A percentile compares a stretch with the other conserved stretches of the same genome.
Conservation (phyloP, 2,797 vertebrate species). For the Lemur catta region DNA sequence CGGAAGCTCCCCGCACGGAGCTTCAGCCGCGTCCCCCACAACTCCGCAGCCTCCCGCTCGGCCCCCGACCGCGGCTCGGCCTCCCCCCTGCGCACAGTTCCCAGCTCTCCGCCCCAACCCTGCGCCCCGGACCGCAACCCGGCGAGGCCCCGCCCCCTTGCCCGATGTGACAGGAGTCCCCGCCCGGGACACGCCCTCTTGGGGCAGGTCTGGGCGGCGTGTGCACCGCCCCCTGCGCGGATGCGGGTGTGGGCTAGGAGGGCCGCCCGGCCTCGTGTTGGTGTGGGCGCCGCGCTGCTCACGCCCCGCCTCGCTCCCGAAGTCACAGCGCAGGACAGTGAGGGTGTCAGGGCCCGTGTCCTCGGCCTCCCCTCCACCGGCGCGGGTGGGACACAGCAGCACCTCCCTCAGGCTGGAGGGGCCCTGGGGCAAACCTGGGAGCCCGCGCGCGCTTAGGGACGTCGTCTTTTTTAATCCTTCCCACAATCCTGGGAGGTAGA, state of each 20-base stretch:
- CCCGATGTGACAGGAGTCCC: accelerated
- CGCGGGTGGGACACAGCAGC: not conserved
- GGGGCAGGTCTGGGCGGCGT: accelerated
- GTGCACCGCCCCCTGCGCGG: accelerated
- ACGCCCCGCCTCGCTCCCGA: not conserved
- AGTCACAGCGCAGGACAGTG: not conserved
- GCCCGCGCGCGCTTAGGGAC: no score
- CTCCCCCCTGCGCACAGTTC: no score
- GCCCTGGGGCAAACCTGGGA: not conserved
- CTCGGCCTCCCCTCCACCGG: not conserved
- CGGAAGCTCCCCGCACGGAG: accelerated
- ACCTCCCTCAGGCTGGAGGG: not conserved
- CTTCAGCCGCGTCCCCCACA: not conserved
- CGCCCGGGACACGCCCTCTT: no score
- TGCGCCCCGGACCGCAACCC: not conserved
- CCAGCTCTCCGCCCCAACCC: accelerated
- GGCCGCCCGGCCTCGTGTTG: accelerated
- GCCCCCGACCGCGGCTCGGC: no score
- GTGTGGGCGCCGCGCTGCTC: accelerated
- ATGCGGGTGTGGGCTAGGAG: accelerated
- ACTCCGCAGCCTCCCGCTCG: not conserved
- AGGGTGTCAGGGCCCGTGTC: not conserved
- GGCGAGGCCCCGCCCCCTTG: not conserved
- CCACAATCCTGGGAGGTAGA: not conserved
- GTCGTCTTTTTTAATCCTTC: not conserved